These are phyloP conservation scores for Mormyrops attenuatus DNA, from an alignment of 2,797 vertebrate species.

Conservation along the genomic window DNA sequence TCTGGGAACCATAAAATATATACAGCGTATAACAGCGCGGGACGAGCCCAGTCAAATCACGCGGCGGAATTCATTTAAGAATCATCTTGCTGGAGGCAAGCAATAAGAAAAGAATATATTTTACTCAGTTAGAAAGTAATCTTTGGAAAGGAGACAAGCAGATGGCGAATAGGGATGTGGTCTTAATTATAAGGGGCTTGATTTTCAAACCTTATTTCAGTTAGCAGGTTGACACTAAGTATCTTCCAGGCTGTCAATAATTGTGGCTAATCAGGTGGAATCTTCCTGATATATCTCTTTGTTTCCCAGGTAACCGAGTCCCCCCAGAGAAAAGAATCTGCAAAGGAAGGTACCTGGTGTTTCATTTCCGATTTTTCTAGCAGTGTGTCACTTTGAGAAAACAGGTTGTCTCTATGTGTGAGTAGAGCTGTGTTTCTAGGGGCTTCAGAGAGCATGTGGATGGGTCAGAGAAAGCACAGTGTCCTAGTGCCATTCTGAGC, in stretches of 20 bases:
- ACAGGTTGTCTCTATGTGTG: not conserved
- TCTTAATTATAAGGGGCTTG: constrained; percentile 11
- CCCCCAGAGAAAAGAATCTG: not conserved
- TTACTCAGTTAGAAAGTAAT: not conserved
- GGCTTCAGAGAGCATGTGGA: not conserved
- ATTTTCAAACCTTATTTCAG: not conserved
- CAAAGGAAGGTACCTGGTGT: not conserved
- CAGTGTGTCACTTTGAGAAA: not conserved
- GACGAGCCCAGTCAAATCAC: not conserved
- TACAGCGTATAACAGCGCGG: not conserved
- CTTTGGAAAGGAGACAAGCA: constrained; percentile 18
- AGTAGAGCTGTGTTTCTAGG: not conserved
- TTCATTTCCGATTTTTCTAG: not conserved
- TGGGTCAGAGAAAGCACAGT: not conserved
- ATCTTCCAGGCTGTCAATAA: constrained; percentile 8
- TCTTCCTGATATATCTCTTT: not conserved
- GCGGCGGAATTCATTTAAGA: constrained; percentile 6
- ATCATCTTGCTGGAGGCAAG: not conserved
- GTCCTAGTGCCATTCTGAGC: not conserved
- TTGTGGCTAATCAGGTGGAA: constrained; percentile 2
- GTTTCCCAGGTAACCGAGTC: constrained; percentile 4
- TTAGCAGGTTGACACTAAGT: not conserved
- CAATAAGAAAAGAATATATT: not conserved
- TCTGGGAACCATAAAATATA: not conserved
- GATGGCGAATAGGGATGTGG: constrained; percentile 4